phyloP scores from a whole-genome alignment of 2,113 vertebrate genomes.

The Phoenicopterus ruber region DNA sequence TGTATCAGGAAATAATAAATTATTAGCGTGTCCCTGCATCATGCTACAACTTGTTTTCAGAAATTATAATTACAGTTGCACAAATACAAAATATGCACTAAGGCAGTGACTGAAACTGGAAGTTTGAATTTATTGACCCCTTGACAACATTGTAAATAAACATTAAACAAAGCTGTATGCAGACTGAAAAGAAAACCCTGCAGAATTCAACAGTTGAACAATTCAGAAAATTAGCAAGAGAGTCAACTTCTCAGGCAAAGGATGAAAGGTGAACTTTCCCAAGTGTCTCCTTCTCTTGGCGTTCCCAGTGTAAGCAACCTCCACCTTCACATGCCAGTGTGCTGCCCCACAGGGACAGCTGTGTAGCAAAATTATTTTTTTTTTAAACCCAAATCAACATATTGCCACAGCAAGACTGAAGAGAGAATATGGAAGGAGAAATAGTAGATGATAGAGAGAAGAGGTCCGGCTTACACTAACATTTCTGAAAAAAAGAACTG shows the following conservation, averaged over 20 bases:
- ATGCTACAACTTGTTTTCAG: background rate
- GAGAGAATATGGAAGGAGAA: background rate
- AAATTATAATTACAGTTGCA: background rate
- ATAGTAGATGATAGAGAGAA: background rate
- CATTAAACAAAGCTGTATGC: background rate
- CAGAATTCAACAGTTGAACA: background rate
- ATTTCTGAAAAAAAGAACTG: background rate
- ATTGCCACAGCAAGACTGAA: background rate
- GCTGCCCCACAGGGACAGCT: background rate
- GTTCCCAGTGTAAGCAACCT: background rate
- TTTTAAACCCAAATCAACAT: background rate
- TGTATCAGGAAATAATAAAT: background rate
- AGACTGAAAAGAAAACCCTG: background rate
- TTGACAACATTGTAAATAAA: background rate
- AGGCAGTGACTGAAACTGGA: background rate
- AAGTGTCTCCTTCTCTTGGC: background rate
- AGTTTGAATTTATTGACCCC: background rate
- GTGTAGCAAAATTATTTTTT: background rate
- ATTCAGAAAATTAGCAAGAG: background rate
- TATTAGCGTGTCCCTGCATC: background rate
- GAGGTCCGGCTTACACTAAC: background rate
- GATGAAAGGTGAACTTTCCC: background rate
- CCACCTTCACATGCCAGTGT: background rate
- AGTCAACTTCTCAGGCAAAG: background rate
- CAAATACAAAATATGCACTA: background rate